Evolutionary conservation across 2,888 invertebrate genomes (phyloP).

Genomic region (Parnassius orleans): DNA sequence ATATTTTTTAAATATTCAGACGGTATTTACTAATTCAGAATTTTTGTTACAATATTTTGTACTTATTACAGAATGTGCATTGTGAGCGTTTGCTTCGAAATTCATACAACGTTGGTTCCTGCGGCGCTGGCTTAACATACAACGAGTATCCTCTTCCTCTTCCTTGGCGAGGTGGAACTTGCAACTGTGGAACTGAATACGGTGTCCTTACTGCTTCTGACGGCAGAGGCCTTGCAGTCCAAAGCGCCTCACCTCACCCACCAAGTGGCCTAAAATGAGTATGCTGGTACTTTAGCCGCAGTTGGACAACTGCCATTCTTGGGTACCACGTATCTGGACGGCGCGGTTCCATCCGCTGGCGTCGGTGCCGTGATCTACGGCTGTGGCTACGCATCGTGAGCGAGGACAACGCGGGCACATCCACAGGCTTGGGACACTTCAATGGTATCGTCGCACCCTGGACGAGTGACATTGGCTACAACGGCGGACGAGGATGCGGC

Average conservation of each 20-base stretch:
- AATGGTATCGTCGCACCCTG: neutral
- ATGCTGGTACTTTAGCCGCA: conserved; percentile 37
- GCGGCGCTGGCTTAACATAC: neutral
- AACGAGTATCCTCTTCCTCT: neutral
- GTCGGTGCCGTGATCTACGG: conserved; percentile 30
- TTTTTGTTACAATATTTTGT: neutral
- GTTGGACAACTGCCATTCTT: conserved; percentile 35
- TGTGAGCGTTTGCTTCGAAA: neutral
- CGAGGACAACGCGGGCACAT: conserved; percentile 13
- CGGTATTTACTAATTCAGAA: no score
- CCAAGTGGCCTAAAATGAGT: conserved; percentile 33
- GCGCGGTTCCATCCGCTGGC: conserved; percentile 30
- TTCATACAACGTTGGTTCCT: neutral
- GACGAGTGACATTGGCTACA: neutral
- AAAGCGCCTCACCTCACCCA: conserved; percentile 8
- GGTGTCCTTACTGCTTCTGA: conserved; percentile 1
- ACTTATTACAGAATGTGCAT: neutral
- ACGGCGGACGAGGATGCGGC: conserved; percentile 8
- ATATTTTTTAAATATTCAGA: no score
- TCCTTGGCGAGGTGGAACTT: conserved; percentile 1
- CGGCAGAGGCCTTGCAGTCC: conserved; percentile 18
- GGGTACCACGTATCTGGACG: conserved; percentile 33
- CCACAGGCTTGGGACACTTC: neutral
- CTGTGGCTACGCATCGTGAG: conserved; percentile 32
- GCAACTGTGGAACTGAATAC: neutral